Conservation (phyloP, 2,888 invertebrate species). For the Andrena minutula region DNA sequence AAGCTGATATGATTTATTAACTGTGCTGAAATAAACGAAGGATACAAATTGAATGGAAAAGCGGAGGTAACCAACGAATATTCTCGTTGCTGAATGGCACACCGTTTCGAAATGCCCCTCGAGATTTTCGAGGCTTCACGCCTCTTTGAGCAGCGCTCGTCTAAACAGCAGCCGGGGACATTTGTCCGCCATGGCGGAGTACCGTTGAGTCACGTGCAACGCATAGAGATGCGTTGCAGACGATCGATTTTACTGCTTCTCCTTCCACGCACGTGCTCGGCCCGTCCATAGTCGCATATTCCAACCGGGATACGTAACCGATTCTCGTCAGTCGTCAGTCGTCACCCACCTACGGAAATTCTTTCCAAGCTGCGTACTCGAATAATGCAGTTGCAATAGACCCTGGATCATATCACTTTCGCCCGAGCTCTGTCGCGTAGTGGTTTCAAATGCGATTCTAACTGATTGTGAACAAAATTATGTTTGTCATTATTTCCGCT, state of each 20-base stretch:
- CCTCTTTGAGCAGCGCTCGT: constrained; percentile 15
- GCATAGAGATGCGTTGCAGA: constrained; percentile 71
- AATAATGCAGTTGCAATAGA: not conserved
- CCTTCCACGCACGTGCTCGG: constrained; percentile 65
- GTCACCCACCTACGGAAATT: not conserved
- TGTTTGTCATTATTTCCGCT: too few species aligned
- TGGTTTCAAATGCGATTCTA: too few species aligned
- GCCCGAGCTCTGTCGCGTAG: too few species aligned
- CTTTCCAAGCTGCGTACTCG: not conserved
- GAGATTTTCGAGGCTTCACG: not conserved
- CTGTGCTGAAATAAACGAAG: not conserved
- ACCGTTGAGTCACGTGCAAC: constrained; percentile 75
- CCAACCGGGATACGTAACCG: constrained; percentile 22
- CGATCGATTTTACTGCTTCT: constrained; percentile 73
- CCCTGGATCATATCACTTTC: too few species aligned
- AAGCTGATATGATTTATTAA: not conserved
- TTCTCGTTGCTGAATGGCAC: not conserved
- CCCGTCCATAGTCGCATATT: constrained; percentile 40
- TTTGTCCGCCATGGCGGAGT: constrained; percentile 71
- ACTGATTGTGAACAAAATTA: too few species aligned
- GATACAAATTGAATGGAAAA: not conserved
- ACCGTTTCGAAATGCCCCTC: not conserved
- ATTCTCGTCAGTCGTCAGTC: too few species aligned
- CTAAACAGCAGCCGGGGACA: constrained; percentile 40
- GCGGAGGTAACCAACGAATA: not conserved